Conservation (phyloP, 1,140 invertebrate species). For the Chelonus insularis region DNA sequence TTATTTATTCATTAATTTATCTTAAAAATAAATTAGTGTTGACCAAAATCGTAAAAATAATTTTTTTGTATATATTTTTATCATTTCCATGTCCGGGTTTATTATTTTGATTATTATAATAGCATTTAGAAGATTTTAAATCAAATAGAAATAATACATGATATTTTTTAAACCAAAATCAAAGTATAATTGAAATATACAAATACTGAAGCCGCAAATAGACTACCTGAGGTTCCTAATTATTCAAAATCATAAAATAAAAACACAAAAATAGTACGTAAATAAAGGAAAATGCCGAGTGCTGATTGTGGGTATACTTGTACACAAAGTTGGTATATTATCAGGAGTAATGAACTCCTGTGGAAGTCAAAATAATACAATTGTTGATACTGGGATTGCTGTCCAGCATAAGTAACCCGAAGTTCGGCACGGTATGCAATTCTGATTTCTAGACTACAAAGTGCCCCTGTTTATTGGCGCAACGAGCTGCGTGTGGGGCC, state of each 20-base stretch:
- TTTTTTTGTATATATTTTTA: too few species aligned
- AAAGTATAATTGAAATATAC: too few species aligned
- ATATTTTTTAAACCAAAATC: too few species aligned
- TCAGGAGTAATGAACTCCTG: not conserved
- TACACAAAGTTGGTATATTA: slow-evolving; percentile 1
- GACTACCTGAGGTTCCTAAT: not conserved
- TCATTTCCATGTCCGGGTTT: too few species aligned
- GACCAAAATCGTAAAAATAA: too few species aligned
- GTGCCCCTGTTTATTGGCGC: slow-evolving; percentile 72
- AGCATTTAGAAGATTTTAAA: too few species aligned
- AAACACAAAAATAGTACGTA: not conserved
- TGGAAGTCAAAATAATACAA: slow-evolving; percentile 14
- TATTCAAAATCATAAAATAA: not conserved
- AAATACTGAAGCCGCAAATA: too few species aligned
- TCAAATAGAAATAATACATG: too few species aligned
- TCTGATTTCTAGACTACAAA: slow-evolving; percentile 67
- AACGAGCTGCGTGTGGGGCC: slow-evolving; percentile 72
- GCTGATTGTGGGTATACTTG: not conserved
- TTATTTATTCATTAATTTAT: too few species aligned
- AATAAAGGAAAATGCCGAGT: not conserved
- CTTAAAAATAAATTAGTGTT: too few species aligned
- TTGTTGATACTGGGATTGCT: slow-evolving; percentile 31
- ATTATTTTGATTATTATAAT: too few species aligned
- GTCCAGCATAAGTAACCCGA: slow-evolving; percentile 35
- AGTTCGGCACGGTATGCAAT: slow-evolving; percentile 58